Base-by-base conservation (phyloP, 2,113 vertebrate genomes). In the Emydocephalus ijimae region DNA sequence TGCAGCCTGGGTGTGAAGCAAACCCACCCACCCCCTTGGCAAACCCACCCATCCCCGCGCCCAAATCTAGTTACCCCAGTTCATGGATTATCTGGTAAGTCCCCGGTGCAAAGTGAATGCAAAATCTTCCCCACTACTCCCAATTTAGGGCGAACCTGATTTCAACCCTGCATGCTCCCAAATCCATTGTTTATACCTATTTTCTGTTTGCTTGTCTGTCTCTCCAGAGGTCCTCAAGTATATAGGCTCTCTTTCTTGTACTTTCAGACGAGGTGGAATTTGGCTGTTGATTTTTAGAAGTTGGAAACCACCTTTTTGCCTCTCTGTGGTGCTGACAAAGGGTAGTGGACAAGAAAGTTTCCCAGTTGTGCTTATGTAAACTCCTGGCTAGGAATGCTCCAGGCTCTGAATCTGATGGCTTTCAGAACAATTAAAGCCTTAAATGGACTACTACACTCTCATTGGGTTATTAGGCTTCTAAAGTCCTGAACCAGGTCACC, bases 391-490 rank as follows among this genome's bases (percentile, higher is more conserved):
- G 57, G 43, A 52, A 24, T 15, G 59, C 50, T 57, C 89, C 85
- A 15, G 34, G 12, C 74, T 69, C 48, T 57, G 15, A 21, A 93
- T 93, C 94, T 15, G 61, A 90, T 93, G n/a, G 8, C 90, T 94
- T 93, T 93, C 89, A 88, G 93, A 90, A n/a, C 94, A 93, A 97
- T 97, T 97, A 96, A 94, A 94, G 94, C 96, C 96, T 93, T 95
- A 12, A 93, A 94, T 93, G 95, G 29, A 34, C 64, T 95, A 94
- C 74, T 90, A 93, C 94, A 11, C 96, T 91, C 93, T 90, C 97
- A 98, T 97, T 98, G 97, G 96, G 93, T 94, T 96, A 98, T 98
- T 97, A 98, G 95, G 74, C 94, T 93, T 95, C 96, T 96, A 96
- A 97, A 96, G 95, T 93, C 93, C 69, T 97, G 97, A 97, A 97